Percentiles rank a stretch among this genome's conserved stretches.
These are phyloP conservation scores for Patiria pectinifera DNA, from an alignment of 53 echinoderm and acorn worm genomes.

Conservation along the genomic window DNA sequence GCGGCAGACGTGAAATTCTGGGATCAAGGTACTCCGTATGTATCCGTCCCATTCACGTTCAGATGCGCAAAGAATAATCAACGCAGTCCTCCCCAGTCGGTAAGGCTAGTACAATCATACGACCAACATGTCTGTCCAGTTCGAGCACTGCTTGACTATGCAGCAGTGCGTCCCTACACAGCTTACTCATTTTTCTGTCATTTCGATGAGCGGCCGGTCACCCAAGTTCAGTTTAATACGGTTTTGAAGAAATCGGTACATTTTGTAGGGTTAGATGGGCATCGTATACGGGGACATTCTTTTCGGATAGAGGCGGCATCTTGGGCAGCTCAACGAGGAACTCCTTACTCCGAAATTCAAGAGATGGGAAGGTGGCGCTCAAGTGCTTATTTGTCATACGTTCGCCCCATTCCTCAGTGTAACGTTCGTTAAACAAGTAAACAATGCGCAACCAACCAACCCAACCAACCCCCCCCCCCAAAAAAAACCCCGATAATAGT, in stretches of 20 bases:
- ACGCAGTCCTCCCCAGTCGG: neutral
- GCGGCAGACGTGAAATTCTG: no score
- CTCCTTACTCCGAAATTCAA: neutral
- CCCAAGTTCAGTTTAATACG: conserved; percentile 1
- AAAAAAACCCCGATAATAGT: no score
- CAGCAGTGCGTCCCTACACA: neutral
- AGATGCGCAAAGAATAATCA: no score
- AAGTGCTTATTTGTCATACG: neutral
- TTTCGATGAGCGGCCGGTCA: conserved; percentile 10
- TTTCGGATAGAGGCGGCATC: conserved; percentile 24
- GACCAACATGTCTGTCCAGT: neutral
- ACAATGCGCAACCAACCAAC: no score
- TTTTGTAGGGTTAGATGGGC: neutral
- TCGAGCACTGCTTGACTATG: neutral
- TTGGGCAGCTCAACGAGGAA: neutral
- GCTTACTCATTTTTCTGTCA: conserved; percentile 15
- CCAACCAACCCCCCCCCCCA: no score
- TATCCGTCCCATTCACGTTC: no score
- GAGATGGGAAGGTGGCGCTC: conserved; percentile 19
- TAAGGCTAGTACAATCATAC: neutral
- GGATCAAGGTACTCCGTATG: no score
- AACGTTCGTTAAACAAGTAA: neutral
- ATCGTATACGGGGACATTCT: conserved; percentile 9
- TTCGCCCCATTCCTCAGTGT: neutral
- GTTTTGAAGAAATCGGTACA: neutral